Conservation (phyloP, 1,140 invertebrate species). For the Yoshiicerus persimilis region DNA sequence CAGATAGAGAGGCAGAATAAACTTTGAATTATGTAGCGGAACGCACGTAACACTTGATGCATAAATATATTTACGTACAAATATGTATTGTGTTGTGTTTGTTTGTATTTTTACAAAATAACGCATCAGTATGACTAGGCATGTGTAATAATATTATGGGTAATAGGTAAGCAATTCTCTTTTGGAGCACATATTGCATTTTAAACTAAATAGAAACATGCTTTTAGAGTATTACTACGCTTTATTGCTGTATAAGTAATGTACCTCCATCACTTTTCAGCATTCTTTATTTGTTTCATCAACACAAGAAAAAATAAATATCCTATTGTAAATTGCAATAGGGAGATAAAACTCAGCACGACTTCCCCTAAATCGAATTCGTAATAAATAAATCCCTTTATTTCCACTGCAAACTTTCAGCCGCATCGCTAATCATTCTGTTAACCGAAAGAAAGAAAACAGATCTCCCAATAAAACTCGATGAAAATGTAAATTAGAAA, state of each 20-base stretch:
- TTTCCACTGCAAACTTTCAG: background rate
- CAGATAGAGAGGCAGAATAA: background rate
- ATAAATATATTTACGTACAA: background rate
- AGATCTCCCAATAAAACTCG: background rate
- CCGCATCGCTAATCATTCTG: background rate
- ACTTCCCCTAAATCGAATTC: background rate
- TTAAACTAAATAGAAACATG: background rate
- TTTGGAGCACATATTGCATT: background rate
- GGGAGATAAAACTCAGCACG: background rate
- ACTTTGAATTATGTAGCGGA: background rate
- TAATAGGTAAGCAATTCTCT: too few species aligned
- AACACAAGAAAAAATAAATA: background rate
- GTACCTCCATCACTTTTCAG: background rate
- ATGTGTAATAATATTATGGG: background rate
- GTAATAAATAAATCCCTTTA: background rate
- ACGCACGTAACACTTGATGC: background rate
- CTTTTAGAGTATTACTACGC: background rate
- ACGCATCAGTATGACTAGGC: background rate
- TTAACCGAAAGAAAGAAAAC: background rate
- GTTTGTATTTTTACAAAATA: background rate
- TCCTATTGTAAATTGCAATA: background rate
- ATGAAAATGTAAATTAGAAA: background rate
- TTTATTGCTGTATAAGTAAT: background rate
- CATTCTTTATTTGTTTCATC: background rate
- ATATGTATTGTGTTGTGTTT: background rate